Percentiles rank a stretch among this genome's conserved stretches.
These are phyloP conservation scores for Acridotheres tristis DNA, from an alignment of 2,797 vertebrate genomes.

Conservation along the genomic window DNA sequence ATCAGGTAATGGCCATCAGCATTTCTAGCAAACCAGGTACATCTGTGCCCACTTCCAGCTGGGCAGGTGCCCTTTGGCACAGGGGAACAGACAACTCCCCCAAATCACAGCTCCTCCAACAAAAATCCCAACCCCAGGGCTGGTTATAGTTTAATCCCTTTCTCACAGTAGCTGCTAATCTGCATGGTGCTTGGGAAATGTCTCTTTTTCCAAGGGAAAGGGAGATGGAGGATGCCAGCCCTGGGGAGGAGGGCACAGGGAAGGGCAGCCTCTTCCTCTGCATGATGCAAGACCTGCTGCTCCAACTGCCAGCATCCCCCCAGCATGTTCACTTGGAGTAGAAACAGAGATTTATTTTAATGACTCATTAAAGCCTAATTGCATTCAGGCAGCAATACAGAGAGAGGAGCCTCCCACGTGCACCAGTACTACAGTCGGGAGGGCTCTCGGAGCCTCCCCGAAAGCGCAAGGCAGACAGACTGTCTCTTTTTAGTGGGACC, in stretches of 20 bases:
- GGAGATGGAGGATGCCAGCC: background rate
- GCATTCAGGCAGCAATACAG: constrained; percentile 57
- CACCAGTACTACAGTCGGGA: constrained; percentile 37
- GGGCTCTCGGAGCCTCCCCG: constrained; percentile 22
- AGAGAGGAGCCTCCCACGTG: constrained; percentile 61
- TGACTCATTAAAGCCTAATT: constrained; percentile 72
- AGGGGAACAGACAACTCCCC: background rate
- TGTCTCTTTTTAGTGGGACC: constrained; percentile 46
- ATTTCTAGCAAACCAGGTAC: background rate
- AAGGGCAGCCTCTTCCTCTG: background rate
- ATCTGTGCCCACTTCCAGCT: background rate
- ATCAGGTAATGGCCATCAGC: background rate
- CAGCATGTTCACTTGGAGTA: constrained; percentile 35
- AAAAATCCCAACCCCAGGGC: background rate
- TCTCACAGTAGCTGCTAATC: background rate
- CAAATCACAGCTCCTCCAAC: background rate
- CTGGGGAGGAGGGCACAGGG: background rate
- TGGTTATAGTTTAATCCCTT: fast-evolving
- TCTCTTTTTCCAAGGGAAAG: background rate
- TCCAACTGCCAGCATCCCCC: constrained; percentile 52
- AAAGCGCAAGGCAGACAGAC: constrained; percentile 40
- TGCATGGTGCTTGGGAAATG: background rate
- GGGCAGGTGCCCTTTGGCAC: background rate
- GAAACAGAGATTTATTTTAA: constrained; percentile 72
- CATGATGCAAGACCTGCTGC: constrained; percentile 58